Base-by-base conservation (phyloP, 2,888 invertebrate genomes). In the Aleiodes testaceus region DNA sequence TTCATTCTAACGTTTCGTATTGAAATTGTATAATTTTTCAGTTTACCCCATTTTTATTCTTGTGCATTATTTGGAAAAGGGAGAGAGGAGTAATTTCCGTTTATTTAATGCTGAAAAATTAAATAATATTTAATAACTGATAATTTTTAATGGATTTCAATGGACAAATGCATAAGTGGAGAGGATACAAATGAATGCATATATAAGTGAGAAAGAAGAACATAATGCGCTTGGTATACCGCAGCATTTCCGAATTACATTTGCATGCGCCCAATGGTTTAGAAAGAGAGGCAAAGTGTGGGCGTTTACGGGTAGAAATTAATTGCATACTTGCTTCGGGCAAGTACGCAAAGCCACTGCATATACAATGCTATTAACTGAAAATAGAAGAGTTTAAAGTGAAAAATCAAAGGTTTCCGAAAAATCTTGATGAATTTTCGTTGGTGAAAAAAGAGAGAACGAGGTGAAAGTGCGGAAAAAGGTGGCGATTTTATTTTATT, bases 221-320 rank as follows among this genome's bases (percentile, higher is more conserved):
- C 82, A 83, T 84, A 83, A 85, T 82, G 84, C 79, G 79, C 79
- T 82, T 78, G 84, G 84, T 83, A 81, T 77, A 83, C 84, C 84
- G 79, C 83, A 80, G 79, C 81, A 84, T 81, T 85, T 85, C 80
- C 81, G 81, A 84, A 85, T 36, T 36, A 36, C 7, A 36, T 36
- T 36, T 36, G 36, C 36, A 36, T 36, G 6, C 9, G 6, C 36
- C 36, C 36, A 36, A 36, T 36, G 36, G 36, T 36, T 7, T 2
- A 36, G 7, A 11, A 9, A 36, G 36, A 36, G 11, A 36, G 36
- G 9, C 0, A 9, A 6, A 9, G 55, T 18, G 52, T 55, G 74
- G 78, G 79, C 75, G 80, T 78, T 78, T 78, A 73, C 79, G 77
- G 82, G 79, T 80, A 79, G 81, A 84, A 84, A 85, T 85, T 85